Evolutionary conservation across 2,888 invertebrate species (phyloP).

Genomic region (Poecilobothrus nobilitatus): DNA sequence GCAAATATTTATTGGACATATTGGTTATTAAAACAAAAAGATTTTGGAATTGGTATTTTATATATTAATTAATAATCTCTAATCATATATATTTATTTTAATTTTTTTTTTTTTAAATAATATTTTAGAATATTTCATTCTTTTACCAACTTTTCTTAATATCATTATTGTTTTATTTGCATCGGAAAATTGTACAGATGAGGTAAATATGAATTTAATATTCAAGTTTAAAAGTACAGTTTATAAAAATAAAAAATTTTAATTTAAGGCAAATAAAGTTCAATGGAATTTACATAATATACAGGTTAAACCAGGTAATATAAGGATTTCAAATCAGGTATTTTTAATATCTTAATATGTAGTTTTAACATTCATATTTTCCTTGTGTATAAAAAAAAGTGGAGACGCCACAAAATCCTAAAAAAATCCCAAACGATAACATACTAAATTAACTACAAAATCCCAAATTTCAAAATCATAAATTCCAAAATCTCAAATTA

Average conservation of each 20-base stretch:
- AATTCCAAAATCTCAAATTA: too few relatives aligned
- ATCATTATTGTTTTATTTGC: background rate
- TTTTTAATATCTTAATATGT: background rate
- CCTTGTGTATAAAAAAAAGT: too few relatives aligned
- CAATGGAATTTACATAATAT: background rate
- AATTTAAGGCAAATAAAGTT: background rate
- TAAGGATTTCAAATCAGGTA: background rate
- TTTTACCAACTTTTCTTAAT: background rate
- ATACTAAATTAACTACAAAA: too few relatives aligned
- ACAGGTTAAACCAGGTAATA: background rate
- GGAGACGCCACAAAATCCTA: too few relatives aligned
- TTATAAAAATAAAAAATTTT: background rate
- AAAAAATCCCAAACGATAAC: too few relatives aligned
- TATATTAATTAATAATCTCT: background rate
- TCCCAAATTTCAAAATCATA: too few relatives aligned
- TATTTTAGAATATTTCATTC: background rate
- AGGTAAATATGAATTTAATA: background rate
- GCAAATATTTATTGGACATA: slow-evolving; percentile 13
- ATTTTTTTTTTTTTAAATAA: background rate
- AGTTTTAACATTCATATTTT: too few relatives aligned
- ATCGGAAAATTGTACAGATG: background rate
- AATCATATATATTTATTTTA: background rate
- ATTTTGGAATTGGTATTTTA: background rate
- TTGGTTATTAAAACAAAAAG: background rate
- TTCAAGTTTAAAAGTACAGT: too few relatives aligned